Evolutionary conservation across 2,888 invertebrate species (phyloP).

Genomic region (Dastarcus helophoroides): DNA sequence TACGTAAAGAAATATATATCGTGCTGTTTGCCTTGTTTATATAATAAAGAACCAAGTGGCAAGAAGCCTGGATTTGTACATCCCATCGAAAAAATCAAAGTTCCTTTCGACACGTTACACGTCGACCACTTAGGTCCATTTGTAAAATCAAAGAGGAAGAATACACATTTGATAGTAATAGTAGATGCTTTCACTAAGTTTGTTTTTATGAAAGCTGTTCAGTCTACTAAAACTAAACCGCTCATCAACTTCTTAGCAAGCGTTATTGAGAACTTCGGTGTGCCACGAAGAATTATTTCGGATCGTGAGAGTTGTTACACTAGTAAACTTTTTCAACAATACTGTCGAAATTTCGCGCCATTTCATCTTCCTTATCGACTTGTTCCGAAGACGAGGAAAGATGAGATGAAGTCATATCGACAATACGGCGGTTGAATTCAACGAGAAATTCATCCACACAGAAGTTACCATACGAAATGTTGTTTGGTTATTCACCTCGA

Average conservation of each 20-base stretch:
- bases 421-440: conserved; percentile 16
- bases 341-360: conserved; percentile 10
- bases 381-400: conserved; percentile 15
- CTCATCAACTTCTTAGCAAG: conserved; percentile 7
- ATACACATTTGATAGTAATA: conserved; percentile 20
- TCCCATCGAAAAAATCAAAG: conserved; percentile 14
- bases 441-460: conserved; percentile 16
- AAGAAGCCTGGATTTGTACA: conserved; percentile 16
- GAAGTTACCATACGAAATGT: conserved; percentile 16
- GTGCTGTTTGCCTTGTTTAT: conserved; percentile 24
- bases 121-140: conserved; percentile 22
- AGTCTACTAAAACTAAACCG: conserved; percentile 11
- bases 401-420: conserved; percentile 16
- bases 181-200: conserved; percentile 29
- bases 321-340: conserved; percentile 15
- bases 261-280: conserved; percentile 13
- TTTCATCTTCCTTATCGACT: conserved; percentile 14
- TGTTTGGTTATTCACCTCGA: conserved; percentile 15
- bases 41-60: conserved; percentile 22
- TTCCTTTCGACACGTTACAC: conserved; percentile 22
- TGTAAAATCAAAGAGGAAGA: conserved; percentile 14
- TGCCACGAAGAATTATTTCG: conserved; percentile 15
- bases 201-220: conserved; percentile 20
- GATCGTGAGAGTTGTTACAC: conserved; percentile 19
- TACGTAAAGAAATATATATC: conserved; percentile 22